Conservation (phyloP, 2,888 invertebrate species). For the Agrochola lychnidis region DNA sequence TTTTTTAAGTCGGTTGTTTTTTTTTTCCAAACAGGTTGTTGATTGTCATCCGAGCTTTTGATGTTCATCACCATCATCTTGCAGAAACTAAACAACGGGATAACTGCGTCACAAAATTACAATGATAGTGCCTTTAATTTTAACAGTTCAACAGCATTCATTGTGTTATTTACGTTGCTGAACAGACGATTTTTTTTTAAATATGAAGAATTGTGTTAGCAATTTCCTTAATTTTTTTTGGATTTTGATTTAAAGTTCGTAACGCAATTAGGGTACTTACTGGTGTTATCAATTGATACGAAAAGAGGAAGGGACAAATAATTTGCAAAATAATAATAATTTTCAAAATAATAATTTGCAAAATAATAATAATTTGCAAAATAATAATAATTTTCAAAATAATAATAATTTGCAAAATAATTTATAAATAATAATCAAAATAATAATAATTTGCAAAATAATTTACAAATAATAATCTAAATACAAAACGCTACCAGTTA, state of each 20-base stretch:
- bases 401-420: neutral
- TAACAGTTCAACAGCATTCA: too few species aligned
- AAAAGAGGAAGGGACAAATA: neutral
- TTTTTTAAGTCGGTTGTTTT: too few species aligned
- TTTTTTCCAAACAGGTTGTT: neutral
- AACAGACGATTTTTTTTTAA: neutral
- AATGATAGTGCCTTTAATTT: neutral
- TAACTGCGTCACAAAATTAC: neutral
- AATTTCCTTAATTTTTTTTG: neutral
- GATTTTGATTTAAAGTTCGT: neutral
- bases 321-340: neutral
- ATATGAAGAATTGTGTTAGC: neutral
- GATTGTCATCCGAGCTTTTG: neutral
- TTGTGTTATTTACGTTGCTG: too few species aligned
- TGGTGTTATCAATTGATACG: neutral
- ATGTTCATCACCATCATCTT: neutral
- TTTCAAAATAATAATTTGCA: neutral
- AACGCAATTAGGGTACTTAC: neutral
- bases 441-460: neutral
- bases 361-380: neutral
- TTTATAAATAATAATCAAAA: too few species aligned
- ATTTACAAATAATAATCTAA: too few species aligned
- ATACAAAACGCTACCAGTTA: constrained; percentile 12
- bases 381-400: neutral
- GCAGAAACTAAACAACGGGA: neutral